phyloP scores from a whole-genome alignment of 2,888 invertebrate species.

The Drosophila subsilvestris region DNA sequence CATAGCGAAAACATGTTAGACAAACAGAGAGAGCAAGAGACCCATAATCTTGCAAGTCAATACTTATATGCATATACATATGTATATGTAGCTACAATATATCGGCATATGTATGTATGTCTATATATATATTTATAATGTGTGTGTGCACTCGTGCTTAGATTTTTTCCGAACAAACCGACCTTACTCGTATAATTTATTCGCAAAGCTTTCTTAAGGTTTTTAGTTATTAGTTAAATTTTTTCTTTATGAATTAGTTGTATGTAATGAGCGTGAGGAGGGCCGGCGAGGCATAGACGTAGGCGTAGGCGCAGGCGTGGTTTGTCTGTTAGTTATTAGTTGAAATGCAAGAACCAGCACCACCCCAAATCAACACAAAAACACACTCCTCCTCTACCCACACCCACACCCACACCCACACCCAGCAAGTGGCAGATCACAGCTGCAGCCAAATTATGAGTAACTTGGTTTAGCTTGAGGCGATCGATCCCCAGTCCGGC shows the following conservation, averaged over 20 bases:
- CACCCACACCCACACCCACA: neutral
- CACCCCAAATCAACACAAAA: neutral
- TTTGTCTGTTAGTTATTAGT: slow-evolving; percentile 45
- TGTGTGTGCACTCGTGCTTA: slow-evolving; percentile 21
- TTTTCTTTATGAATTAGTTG: slow-evolving; percentile 66
- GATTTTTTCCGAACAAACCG: slow-evolving; percentile 15
- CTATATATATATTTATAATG: slow-evolving; percentile 4
- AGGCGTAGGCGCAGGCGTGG: slow-evolving; percentile 20
- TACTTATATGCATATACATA: slow-evolving; percentile 17
- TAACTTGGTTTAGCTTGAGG: slow-evolving; percentile 81
- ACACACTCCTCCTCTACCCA: neutral
- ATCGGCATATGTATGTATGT: neutral
- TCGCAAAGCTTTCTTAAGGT: slow-evolving; percentile 45
- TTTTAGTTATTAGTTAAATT: slow-evolving; percentile 67
- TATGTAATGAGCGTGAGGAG: slow-evolving; percentile 44
- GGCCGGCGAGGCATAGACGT: slow-evolving; percentile 46
- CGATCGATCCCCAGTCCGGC: slow-evolving; percentile 4
- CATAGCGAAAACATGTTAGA: slow-evolving; percentile 52
- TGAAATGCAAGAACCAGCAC: slow-evolving; percentile 25
- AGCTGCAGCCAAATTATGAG: slow-evolving; percentile 74
- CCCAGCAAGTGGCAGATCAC: slow-evolving; percentile 22
- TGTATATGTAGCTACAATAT: neutral
- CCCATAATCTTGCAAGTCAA: slow-evolving; percentile 41
- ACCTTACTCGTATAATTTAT: slow-evolving; percentile 41
- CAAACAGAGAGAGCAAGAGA: slow-evolving; percentile 22